Base-by-base conservation (phyloP, 2,888 invertebrate genomes). In the Rhingia campestris region DNA sequence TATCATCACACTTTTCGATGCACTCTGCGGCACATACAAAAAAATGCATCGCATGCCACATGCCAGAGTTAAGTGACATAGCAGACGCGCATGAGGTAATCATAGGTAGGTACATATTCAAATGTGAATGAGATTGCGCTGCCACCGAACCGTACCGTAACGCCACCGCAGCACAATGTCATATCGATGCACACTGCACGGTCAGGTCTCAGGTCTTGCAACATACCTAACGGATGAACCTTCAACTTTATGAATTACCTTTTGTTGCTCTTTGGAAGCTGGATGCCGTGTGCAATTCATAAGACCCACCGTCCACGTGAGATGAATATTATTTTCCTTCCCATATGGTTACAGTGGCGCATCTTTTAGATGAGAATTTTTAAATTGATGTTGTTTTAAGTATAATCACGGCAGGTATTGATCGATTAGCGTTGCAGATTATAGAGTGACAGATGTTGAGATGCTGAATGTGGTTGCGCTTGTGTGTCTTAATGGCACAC, bases 171-270 rank as follows among this genome's bases (percentile, higher is more conserved):
- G 30, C 56, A 53, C 51, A 81, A 75, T 77, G 72, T 54, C 43
- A 72, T 58, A 73, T 69, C 67, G 69, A 69, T 79, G 82, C 54
- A 47, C 47, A 63, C 73, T 79, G 58, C 41, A 14, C 74, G 69
- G 37, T 70, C 14, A 37, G 43, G 61, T 43, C 39, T 67, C 72
- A 56, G 9, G 43, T 56, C 33, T 39, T 14, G 77, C 56, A 66
- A 66, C 59, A 77, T 82, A 77, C 39, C 45, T 56, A 74, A 77
- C 74, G 54, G 58, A 63, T 82, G 64, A 79, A 79, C 82, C 82
- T 84, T 79, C 79, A 84, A 79, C 74, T 84, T 74, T 84, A 79
- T 69, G 58, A 64, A 79, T 82, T 51, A 63, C 37, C 58, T 47
- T 51, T 63, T 39, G 53, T 53, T 63, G 59, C 47, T 56, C 10